Evolutionary conservation across 2,113 vertebrate species (phyloP).

Genomic region (Illadopsis cleaveri): DNA sequence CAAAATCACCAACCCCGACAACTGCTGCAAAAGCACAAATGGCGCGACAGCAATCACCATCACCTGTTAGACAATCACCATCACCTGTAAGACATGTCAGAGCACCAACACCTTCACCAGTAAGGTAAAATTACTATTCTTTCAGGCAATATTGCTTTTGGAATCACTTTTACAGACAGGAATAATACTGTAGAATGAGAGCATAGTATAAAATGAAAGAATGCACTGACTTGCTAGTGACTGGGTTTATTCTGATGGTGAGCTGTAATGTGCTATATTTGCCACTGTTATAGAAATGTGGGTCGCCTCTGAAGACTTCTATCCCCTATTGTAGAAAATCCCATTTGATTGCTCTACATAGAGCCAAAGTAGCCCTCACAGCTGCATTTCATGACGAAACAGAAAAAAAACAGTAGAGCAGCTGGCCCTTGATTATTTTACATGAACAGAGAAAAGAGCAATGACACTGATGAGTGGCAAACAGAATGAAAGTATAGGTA

Average conservation of each 20-base stretch:
- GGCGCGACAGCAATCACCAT: constrained; percentile 92
- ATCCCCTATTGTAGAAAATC: not conserved
- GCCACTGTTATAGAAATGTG: not conserved
- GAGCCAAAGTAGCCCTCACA: not conserved
- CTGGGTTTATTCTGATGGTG: not conserved
- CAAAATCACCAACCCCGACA: constrained; percentile 88
- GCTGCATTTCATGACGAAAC: not conserved
- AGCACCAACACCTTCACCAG: constrained; percentile 88
- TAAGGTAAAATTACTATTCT: constrained; percentile 81
- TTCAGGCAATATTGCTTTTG: not conserved
- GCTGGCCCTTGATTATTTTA: not conserved
- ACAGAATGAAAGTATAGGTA: not conserved
- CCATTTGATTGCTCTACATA: not conserved
- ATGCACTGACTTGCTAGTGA: not conserved
- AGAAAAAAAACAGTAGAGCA: not conserved
- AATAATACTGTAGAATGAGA: not conserved
- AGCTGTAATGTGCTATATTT: not conserved
- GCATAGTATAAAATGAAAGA: not conserved
- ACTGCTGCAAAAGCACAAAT: constrained; percentile 81
- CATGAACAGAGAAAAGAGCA: not conserved
- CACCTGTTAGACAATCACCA: constrained; percentile 92
- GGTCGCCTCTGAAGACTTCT: not conserved
- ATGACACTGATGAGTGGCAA: not conserved
- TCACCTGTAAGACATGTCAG: constrained; percentile 95
- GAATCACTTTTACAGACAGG: not conserved